Evolutionary conservation across 2,888 invertebrate genomes (phyloP), one percentile per base, ranked within the genome.

Genomic region (Nomada lathburiana): DNA sequence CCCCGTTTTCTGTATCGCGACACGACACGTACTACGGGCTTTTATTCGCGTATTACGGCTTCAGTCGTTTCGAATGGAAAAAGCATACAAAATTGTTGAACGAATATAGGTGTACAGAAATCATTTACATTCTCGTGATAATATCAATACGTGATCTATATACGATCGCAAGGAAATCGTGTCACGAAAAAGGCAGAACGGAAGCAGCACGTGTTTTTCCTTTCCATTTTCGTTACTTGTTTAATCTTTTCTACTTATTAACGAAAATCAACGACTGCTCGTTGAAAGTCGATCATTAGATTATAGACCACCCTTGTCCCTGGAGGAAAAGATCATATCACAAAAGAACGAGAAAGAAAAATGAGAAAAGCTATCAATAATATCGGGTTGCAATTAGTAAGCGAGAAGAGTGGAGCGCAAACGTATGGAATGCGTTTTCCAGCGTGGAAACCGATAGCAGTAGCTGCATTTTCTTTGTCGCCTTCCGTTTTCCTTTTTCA

Each of bases 401-500:
- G 26, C 57, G 29, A 10, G 23, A 50, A 63, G 65, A 67, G 23
- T 5, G 47, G 36, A 36, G 36, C 36, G 36, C 42, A 42, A 71
- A 74, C 29, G 42, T 44, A 36, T 36, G 36, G 36, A 7, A 36
- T 36, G 36, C 36, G 36, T 36, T 36, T 36, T 36, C 36, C 36
- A 36, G 36, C 36, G 36, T 7, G 36, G 36, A 75, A 74, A 65
- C 44, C n/a, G n/a, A 36, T 81, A 85, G 53, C 69, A 20, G 59
- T 76, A 73, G 76, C 47, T 18, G 79, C 83, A 55, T 83, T 82
- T 79, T 47, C 16, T 47, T 16, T 47, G 47, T 70, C 55, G 62
- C 82, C 57, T 79, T 83, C 69, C 57, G 2, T 23, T 13, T 74
- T 83, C 63, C 70, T 68, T 87, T 76, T 84, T 50, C 42, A 82